Conservation (phyloP, 2,113 vertebrate genomes). For the Neomonachus schauinslandi region DNA sequence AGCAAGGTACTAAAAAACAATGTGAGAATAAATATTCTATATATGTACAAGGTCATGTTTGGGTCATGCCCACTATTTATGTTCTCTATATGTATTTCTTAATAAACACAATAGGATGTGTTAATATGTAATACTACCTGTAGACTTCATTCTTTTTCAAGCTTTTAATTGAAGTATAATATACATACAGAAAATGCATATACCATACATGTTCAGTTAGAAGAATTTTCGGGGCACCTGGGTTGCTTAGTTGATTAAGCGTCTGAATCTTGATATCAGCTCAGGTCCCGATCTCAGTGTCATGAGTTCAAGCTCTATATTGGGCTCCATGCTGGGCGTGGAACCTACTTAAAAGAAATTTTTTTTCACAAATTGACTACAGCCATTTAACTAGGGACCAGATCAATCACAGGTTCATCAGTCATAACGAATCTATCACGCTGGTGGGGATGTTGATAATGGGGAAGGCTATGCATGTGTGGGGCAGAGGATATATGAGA, state of each 20-base stretch:
- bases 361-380: not conserved
- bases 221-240: not conserved
- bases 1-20: conserved; percentile 34
- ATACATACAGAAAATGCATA: not conserved
- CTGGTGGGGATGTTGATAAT: not conserved
- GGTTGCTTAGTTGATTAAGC: not conserved
- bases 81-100: not conserved
- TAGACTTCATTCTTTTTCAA: conserved; percentile 4
- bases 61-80: not conserved
- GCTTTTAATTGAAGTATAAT: not conserved
- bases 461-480: not conserved
- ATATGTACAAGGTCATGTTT: not conserved
- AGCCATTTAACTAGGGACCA: not conserved
- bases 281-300: not conserved
- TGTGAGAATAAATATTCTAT: not conserved
- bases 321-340: not conserved
- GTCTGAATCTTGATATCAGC: not conserved
- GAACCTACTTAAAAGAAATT: not conserved
- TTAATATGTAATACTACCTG: not conserved
- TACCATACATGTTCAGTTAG: not conserved
- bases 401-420: not conserved
- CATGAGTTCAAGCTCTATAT: not conserved
- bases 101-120: not conserved
- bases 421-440: not conserved
- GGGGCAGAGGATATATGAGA: not conserved